Base-by-base conservation (phyloP, 1,140 invertebrate species). In the Ips typographus region DNA sequence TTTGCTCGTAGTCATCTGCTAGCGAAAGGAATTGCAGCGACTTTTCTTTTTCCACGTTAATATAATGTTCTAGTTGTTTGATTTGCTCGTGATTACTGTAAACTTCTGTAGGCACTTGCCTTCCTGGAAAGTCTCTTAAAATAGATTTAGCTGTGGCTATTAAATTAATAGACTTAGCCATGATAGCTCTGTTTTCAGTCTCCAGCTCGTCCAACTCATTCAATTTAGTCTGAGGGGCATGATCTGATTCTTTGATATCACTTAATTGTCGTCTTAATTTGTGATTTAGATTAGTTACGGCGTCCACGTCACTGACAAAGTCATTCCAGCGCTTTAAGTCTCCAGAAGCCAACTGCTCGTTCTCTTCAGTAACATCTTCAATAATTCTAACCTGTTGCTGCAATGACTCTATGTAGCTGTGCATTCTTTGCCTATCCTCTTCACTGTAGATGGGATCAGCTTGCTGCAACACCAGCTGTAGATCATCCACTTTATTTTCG, bases 1-100 rank as follows among this genome's bases (percentile, higher is more conserved):
- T 94, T 80, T 93, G 89, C 76, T 92, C 90, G 76, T 95, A 95
- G 78, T 95, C 93, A 76, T 93, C 91, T 0, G 88, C 88, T 51
- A 94, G 78, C 0, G 89, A 86, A 8, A 89, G 80, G 39, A 92
- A 76, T 75, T 93, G 91, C 0, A 92, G 77, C 0, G 92, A 79
- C 55, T 88, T 86, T 68, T 94, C 91, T 43, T 91, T 84, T 81
- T 94, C 91, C 0, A 85, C 80, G 55, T 82, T 83, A 47, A 93
- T 87, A 40, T 81, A 82, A 62, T 88, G 86, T 65, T 90, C 90
- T 36, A 92, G 84, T 60, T 86, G 84, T 76, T 86, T 87, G 1
- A 85, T 87, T n/a, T 82, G 82, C 73, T 91, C 89, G 63, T 89
- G 84, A 39, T 86, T 84, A 7, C 73, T 74, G 72, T 88, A 91